Base-by-base conservation (phyloP, 2,888 invertebrate genomes). In the Synergus itoensis region DNA sequence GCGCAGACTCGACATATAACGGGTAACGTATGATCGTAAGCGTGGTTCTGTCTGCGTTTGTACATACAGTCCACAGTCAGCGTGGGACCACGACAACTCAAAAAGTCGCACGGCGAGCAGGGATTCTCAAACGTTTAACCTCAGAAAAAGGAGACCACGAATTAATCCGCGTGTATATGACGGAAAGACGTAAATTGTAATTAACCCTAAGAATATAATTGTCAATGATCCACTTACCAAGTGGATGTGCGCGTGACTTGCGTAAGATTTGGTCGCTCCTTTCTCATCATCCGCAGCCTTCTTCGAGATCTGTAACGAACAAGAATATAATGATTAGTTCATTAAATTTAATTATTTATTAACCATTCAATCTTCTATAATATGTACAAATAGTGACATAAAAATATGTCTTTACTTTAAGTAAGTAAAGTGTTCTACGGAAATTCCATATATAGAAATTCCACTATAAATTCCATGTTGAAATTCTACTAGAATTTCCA, bases 61-160 rank as follows among this genome's bases (percentile, higher is more conserved):
- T 81, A 76, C 85, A 86, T 86, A 86, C 84, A 86, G 86, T 87
- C 86, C 88, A 86, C 86, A 87, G 86, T 86, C 88, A 86, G 90
- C 91, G 91, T 92, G 91, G 89, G 91, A 92, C 90, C 91, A 91
- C 87, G 88, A 87, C 88, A 88, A 86, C 87, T 90, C 86, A 91
- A 92, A 92, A 91, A 91, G 91, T 91, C 91, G 90, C 91, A 91
- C 91, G 91, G 88, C 88, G 87, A 85, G 84, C 90, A 90, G 90
- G 82, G 90, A 88, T 88, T 90, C 91, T 91, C 91, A 90, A 87
- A 78, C 86, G 79, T 73, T 73, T 73, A 73, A 73, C 73, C 73
- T 73, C 48, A 73, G 73, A 73, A 48, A 28, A 48, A 21, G n/a
- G n/a, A 73, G 48, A 48, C 16, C 48, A 73, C 28, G 73, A 73